Base-by-base conservation (phyloP, 2,797 vertebrate species). In the Hyperoplus immaculatus region DNA sequence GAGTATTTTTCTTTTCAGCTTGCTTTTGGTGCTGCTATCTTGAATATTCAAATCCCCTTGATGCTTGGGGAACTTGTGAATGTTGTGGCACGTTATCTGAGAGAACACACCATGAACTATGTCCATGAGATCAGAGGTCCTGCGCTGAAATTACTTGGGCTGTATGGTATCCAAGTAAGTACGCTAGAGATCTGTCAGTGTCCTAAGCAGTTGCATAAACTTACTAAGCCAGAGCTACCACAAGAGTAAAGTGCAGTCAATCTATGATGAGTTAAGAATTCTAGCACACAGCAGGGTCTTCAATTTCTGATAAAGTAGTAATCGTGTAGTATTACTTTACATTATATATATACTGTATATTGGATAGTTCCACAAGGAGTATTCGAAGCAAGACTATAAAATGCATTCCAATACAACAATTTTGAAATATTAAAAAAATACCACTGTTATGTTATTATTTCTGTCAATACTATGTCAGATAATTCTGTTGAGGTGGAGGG, bases 61-160 rank as follows among this genome's bases (percentile, higher is more conserved):
- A 95, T 98, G 83, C 94, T 99, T 63, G 98, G 98, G 1, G 93
- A 97, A 61, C 90, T 99, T 91, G 98, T 99, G 69, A 96, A 99
- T 46, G 95, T 98, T 7, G 96, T 99, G 62, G 95, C 97, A 2
- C 94, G 84, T 1, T 95, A 96, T 72, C 92, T 96, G 12, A 94
- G 94, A 70, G 96, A 95, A 41, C 91, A 94, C 0, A 62, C 93
- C 1, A 84, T 95, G 68, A 92, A 94, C 84, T 97, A 97, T 86
- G n/a, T 96, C 79, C 89, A 87, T 0, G 96, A 97, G 82, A 95
- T 97, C 5, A 91, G 86, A 45, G 88, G 74, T 1, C 96, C 97
- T 21, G 93, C 95, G 0, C 13, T 96, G 58, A 95, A 95, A 75
- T 90, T 98, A 73, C 94, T 98, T 2, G 75, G 90, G 36, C 88